Evolutionary conservation across 1,140 invertebrate species (phyloP).

Genomic region (Orchestia grillus): DNA sequence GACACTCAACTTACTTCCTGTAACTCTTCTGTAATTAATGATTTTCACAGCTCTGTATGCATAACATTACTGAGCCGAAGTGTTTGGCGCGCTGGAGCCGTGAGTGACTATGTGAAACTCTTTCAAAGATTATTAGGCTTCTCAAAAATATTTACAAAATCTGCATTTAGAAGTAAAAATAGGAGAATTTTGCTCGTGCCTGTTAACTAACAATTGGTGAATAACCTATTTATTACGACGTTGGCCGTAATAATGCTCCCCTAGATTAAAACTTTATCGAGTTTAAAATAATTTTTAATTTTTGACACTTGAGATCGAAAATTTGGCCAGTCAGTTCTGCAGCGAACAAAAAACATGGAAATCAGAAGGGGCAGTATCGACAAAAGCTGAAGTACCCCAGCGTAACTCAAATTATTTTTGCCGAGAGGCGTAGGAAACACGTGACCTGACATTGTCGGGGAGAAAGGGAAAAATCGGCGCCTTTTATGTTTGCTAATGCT

Average conservation of each 20-base stretch:
- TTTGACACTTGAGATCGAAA: background rate
- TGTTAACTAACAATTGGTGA: too few species aligned
- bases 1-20: background rate
- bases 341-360: too few species aligned
- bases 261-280: background rate
- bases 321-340: too few species aligned
- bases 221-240: background rate
- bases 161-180: background rate
- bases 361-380: background rate
- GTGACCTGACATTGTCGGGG: background rate
- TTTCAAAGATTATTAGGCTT: background rate
- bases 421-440: background rate
- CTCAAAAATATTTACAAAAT: background rate
- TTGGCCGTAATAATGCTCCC: background rate
- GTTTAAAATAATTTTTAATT: background rate
- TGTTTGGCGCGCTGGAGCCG: too few species aligned
- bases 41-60: background rate
- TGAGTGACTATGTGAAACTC: background rate
- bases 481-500: background rate
- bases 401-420: background rate
- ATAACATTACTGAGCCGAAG: background rate
- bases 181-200: background rate
- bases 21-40: background rate
- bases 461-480: background rate
- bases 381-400: background rate